phyloP scores from a whole-genome alignment of 1,140 invertebrate species.

The Phenacoccus solenopsis region DNA sequence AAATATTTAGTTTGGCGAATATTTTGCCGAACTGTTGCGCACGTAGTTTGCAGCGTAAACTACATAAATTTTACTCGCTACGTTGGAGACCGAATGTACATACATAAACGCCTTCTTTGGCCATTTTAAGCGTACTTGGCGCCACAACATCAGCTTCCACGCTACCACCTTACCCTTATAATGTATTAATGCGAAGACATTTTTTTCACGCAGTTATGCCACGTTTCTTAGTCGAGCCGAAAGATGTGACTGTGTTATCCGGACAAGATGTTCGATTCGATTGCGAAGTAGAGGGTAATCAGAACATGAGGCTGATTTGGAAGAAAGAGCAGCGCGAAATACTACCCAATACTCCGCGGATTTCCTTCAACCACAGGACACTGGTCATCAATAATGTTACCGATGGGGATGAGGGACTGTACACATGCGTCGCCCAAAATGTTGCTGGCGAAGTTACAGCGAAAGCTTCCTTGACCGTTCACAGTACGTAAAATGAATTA shows the following conservation, averaged over 20 bases:
- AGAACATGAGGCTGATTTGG: constrained; percentile 76
- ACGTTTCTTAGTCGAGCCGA: constrained; percentile 68
- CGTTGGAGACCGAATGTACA: too few species aligned
- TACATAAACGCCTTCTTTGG: too few species aligned
- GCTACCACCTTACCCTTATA: background rate
- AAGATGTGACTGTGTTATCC: constrained; percentile 65
- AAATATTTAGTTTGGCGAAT: too few species aligned
- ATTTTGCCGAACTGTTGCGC: background rate
- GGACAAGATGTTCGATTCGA: constrained; percentile 73
- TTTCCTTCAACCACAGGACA: constrained; percentile 60
- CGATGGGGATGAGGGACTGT: constrained; percentile 63
- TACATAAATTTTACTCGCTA: too few species aligned
- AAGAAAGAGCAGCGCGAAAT: constrained; percentile 72
- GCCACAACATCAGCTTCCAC: too few species aligned
- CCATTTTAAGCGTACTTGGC: too few species aligned
- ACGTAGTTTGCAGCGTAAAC: too few species aligned
- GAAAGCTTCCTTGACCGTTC: constrained; percentile 56
- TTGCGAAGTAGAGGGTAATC: constrained; percentile 80
- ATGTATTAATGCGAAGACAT: constrained; percentile 32
- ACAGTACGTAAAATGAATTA: too few species aligned
- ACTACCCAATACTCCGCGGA: constrained; percentile 55
- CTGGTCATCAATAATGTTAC: constrained; percentile 59
- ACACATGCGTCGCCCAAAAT: constrained; percentile 69
- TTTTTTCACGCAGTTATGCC: constrained; percentile 56
- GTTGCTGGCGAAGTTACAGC: constrained; percentile 59